Base-by-base conservation (phyloP, 2,113 vertebrate species). In the Porphyrio hochstetteri region DNA sequence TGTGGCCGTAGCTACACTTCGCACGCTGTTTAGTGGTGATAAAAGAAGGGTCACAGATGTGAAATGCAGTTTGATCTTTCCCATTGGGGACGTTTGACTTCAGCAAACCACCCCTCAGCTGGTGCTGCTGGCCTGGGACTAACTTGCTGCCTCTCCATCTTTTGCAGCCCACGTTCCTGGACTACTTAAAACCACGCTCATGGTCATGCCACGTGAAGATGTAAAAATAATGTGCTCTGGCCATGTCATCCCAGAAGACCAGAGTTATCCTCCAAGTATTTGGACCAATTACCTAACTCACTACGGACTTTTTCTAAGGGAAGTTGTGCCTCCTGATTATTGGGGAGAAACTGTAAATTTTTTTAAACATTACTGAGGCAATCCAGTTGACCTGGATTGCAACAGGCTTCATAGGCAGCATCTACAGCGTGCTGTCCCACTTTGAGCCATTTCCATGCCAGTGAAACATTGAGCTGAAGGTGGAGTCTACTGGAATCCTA, bases 151-250 rank as follows among this genome's bases (percentile, higher is more conserved):
- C 52, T 90, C 48, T 63, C 9, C 61, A 4, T 88, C 48, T 95
- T 76, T 97, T 86, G 15, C 95, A 99, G 99, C 98, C 98, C 25
- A 98, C 98, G 0, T 98, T 99, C 88, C 71, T 99, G 77, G 99
- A 99, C 82, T 97, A 99, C 60, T 79, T 99, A 96, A 98, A 97
- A 92, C 99, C 99, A 75, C 98, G 98, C 15, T 99, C 99, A 0
- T 99, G 99, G 99, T 98, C 98, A 2, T 99, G 99, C 93, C 98
- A 98, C 16, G 60, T 59, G 7, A 97, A 97, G 90, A 96, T 98
- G 91, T 98, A 96, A 96, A 96, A 95, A 28, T 40, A 5, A 11
- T 46, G 27, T 28, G 20, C 52, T 88, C 76, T 68, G 88, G 57
- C 74, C 2, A 1, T 44, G 52, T 55, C 55, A 15, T 56, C 68